Conservation (phyloP, 1,140 invertebrate genomes). For the Drosophila littoralis region DNA sequence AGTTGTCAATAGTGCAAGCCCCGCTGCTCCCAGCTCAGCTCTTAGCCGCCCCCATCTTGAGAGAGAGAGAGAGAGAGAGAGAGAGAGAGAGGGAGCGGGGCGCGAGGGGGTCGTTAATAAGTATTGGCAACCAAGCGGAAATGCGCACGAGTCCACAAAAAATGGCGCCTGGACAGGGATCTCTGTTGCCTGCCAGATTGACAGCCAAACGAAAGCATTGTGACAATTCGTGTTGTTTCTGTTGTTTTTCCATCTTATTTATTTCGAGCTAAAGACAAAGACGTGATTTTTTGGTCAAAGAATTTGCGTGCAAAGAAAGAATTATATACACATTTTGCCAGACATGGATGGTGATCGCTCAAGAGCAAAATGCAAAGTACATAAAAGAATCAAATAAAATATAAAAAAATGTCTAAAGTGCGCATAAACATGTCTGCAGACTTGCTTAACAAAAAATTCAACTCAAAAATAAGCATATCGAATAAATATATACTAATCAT, state of each 20-base stretch:
- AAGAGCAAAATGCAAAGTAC: slow-evolving; percentile 41
- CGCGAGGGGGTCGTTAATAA: slow-evolving; percentile 34
- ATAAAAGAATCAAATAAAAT: slow-evolving; percentile 38
- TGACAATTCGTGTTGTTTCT: slow-evolving; percentile 26
- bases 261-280: slow-evolving; percentile 60
- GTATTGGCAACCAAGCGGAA: slow-evolving; percentile 75
- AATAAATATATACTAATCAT: not conserved
- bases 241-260: slow-evolving; percentile 17
- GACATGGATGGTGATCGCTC: slow-evolving; percentile 49
- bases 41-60: not conserved
- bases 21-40: not conserved
- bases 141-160: slow-evolving; percentile 55
- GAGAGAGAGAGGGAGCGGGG: not conserved
- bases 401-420: slow-evolving; percentile 3
- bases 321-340: slow-evolving; percentile 57
- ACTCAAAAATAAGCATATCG: not conserved
- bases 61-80: too few species aligned
- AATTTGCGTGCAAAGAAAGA: slow-evolving; percentile 53
- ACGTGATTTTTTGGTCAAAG: slow-evolving; percentile 65
- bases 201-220: slow-evolving; percentile 36
- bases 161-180: slow-evolving; percentile 30
- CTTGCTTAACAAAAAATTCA: not conserved
- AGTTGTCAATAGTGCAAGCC: slow-evolving; percentile 40
- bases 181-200: slow-evolving; percentile 6
- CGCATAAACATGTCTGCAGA: slow-evolving; percentile 20